A percentile compares a stretch with the other conserved stretches of the same genome.
These are phyloP conservation scores for Vandiemenella viatica DNA, from an alignment of 2,888 invertebrate genomes.

Conservation along the genomic window DNA sequence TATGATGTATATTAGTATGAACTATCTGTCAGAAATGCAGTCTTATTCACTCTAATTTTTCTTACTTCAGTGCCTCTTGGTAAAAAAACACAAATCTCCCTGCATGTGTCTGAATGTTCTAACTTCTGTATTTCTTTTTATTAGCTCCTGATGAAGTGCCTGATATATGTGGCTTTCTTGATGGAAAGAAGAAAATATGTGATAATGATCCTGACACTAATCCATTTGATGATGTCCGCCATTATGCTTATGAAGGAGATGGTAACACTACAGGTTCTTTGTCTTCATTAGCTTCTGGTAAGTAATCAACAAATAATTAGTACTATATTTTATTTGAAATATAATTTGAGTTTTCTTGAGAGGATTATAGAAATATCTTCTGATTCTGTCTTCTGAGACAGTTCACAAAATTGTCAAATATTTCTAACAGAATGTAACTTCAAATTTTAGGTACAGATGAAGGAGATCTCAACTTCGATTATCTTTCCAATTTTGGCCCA, in stretches of 20 bases:
- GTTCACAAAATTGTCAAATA: no score
- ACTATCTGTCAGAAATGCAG: no score
- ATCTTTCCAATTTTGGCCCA: slow-evolving; percentile 89
- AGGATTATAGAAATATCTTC: background rate
- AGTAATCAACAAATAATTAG: no score
- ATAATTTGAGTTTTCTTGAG: no score
- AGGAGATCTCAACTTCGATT: slow-evolving; percentile 86
- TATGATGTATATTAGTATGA: no score
- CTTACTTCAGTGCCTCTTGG: no score
- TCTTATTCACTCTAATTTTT: no score
- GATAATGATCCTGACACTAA: slow-evolving; percentile 83
- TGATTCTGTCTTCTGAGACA: background rate
- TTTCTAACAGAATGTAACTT: background rate
- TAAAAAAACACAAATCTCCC: no score
- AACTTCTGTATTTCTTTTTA: no score
- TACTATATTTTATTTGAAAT: no score
- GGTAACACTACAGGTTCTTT: slow-evolving; percentile 85
- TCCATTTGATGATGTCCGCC: slow-evolving; percentile 90
- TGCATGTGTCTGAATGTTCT: no score
- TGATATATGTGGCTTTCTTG: slow-evolving; percentile 79
- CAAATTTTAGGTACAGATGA: slow-evolving; percentile 64
- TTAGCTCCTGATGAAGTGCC: slow-evolving; percentile 51
- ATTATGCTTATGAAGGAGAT: slow-evolving; percentile 96
- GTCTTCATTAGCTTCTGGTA: slow-evolving; percentile 79
- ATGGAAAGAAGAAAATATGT: slow-evolving; percentile 75